Evolutionary conservation across 2,888 invertebrate species (phyloP), one percentile per base, ranked within the genome.

Genomic region (Pheosia tremula): DNA sequence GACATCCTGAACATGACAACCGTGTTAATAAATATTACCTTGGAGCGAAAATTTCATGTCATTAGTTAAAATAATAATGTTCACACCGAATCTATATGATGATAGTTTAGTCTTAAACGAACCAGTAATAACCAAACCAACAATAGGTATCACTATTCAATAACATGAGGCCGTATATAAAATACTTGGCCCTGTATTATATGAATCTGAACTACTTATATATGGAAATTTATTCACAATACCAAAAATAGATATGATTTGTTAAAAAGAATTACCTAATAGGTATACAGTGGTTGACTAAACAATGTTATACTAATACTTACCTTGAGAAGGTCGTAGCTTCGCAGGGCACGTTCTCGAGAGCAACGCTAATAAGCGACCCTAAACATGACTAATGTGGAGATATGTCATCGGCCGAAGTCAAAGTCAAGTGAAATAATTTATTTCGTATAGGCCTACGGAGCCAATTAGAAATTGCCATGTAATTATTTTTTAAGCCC

Each of bases 81-180:
- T 70, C 63, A 57, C 64, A 66, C 60, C 63, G 58, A 49, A 57
- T 69, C 60, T 65, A 61, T 53, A 43, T 57, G 66, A 64, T 71
- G 68, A 66, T 68, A 68, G 65, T 59, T 66, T 67, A 39, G 65
- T 70, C 76, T 49, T 71, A 71, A 69, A 75, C 68, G 64, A 71
- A 60, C 41, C n/a, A 24, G 24, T 57, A 24, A 39, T 7, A 10
- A 59, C 56, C 41, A 38, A 38, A 61, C n/a, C 39, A 39, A 50
- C 49, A 24, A 24, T 24, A 24, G 24, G 24, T 24, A 24, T 24
- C 24, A 24, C 11, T 47, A 67, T 67, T 62, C 58, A 61, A 63
- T 67, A 61, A 64, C 54, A 59, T 60, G 50, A 45, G 45, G 57
- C 47, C 24, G 37, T 53, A 60, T 52, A 52, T 41, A 58, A 43